Percentiles rank a stretch among this genome's conserved stretches.
Evolutionary conservation across 2,113 vertebrate genomes (phyloP).

Genomic region (Podiceps cristatus): DNA sequence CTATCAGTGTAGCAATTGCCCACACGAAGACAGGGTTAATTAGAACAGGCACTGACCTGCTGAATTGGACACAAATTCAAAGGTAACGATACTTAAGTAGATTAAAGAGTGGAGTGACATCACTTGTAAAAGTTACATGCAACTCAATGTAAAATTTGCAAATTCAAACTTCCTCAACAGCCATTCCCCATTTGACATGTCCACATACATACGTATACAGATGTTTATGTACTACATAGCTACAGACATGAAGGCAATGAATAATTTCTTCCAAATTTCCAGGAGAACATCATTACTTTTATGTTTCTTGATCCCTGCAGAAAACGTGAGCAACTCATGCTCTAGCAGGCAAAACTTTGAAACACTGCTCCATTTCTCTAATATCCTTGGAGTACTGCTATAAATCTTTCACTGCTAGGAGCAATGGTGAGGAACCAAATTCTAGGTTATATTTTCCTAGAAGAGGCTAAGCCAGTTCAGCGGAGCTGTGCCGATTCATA

Average conservation of each 20-base stretch:
- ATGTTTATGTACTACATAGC: neutral
- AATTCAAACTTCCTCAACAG: neutral
- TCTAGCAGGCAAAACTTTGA: neutral
- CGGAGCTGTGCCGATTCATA: neutral
- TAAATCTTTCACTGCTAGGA: neutral
- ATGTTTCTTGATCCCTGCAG: neutral
- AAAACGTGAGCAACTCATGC: neutral
- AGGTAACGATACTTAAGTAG: neutral
- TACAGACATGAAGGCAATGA: neutral
- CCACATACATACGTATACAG: accelerated
- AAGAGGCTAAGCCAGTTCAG: neutral
- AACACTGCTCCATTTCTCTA: neutral
- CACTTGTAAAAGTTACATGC: neutral
- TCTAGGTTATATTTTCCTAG: neutral
- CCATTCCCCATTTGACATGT: neutral
- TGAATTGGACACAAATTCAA: neutral
- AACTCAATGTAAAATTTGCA: neutral
- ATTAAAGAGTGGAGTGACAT: neutral
- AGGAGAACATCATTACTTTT: neutral
- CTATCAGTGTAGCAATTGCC: neutral
- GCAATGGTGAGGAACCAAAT: neutral
- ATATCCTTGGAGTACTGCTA: neutral
- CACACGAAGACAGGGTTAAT: neutral
- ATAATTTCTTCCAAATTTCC: neutral
- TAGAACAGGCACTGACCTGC: neutral